These are phyloP conservation scores for Chauna torquata DNA, from an alignment of 2,113 vertebrate genomes.

Conservation along the genomic window DNA sequence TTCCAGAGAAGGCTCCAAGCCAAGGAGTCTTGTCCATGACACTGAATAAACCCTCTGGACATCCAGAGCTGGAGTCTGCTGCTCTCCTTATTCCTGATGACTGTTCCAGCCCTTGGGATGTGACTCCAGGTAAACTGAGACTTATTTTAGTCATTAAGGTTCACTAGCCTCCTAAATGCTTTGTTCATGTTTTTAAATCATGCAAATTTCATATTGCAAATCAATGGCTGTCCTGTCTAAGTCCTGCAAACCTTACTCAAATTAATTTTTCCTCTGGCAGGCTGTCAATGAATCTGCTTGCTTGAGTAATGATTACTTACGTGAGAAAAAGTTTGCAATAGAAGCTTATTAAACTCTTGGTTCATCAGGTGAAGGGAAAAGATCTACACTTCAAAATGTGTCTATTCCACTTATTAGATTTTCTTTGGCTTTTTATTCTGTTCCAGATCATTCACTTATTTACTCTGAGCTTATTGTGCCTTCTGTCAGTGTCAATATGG, in stretches of 20 bases:
- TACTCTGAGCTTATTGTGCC: conserved; percentile 43
- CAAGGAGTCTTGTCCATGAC: neutral
- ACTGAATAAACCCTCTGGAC: neutral
- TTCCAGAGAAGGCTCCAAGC: neutral
- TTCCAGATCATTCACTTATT: conserved; percentile 44
- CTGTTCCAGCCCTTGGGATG: neutral
- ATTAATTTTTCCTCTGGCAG: neutral
- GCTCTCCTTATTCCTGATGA: neutral
- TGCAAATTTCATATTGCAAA: conserved; percentile 12
- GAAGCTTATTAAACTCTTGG: conserved; percentile 19
- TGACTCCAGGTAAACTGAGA: neutral
- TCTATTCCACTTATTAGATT: neutral
- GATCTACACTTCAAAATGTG: neutral
- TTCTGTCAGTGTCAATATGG: conserved; percentile 43
- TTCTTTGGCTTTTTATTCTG: conserved; percentile 15
- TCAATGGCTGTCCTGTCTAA: neutral
- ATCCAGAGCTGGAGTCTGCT: neutral
- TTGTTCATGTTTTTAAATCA: conserved; percentile 4
- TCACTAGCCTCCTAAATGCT: neutral
- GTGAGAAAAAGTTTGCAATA: neutral
- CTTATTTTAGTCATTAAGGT: neutral
- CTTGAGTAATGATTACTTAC: neutral
- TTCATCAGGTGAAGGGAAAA: conserved; percentile 20
- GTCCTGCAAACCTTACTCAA: neutral
- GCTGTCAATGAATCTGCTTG: neutral